Conservation (phyloP, 2,797 vertebrate genomes). For the Eulemur albifrons region DNA sequence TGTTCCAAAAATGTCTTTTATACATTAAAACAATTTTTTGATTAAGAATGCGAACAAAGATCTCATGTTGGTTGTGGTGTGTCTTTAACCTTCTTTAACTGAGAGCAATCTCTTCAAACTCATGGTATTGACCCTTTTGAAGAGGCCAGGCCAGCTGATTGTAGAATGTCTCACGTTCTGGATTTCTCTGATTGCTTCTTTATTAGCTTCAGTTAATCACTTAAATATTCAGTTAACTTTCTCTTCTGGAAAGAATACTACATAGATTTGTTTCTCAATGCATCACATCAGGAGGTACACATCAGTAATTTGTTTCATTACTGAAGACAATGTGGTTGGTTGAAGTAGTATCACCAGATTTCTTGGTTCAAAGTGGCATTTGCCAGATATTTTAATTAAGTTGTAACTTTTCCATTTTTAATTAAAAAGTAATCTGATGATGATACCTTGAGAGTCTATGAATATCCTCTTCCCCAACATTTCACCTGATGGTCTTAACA, state of each 20-base stretch:
- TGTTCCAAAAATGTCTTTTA: conserved; percentile 11
- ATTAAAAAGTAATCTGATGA: not conserved
- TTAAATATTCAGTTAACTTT: not conserved
- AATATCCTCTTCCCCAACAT: not conserved
- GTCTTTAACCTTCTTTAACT: not conserved
- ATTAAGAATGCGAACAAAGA: not conserved
- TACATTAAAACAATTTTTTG: not conserved
- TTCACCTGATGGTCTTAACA: not conserved
- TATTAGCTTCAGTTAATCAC: not conserved
- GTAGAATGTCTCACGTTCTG: not conserved
- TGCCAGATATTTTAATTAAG: not conserved
- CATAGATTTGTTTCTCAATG: not conserved
- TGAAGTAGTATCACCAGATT: not conserved
- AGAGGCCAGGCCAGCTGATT: not conserved
- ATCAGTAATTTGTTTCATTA: not conserved
- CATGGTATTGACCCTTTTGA: not conserved
- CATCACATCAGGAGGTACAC: not conserved
- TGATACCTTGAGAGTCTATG: not conserved
- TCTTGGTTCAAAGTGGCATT: conserved; percentile 7
- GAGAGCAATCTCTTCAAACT: not conserved
- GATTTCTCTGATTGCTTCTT: not conserved
- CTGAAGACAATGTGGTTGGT: not conserved
- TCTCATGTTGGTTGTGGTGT: not conserved
- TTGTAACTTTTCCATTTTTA: not conserved
- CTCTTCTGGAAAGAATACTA: not conserved